Base-by-base conservation (phyloP, 1,140 invertebrate genomes). In the Brachionus rotundiformis region DNA sequence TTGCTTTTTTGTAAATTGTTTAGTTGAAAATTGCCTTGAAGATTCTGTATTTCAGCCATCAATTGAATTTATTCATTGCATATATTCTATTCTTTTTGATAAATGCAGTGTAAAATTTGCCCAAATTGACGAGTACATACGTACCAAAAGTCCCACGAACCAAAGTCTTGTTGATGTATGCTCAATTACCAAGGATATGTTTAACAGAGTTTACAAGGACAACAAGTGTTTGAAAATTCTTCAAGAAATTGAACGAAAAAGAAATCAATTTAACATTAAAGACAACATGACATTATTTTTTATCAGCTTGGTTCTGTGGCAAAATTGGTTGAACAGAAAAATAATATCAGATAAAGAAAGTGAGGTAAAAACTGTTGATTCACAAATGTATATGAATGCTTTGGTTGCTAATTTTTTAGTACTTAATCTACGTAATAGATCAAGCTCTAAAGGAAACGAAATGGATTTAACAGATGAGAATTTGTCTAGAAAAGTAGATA, bases 51-150 rank as follows among this genome's bases (percentile, higher is more conserved):
- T 47, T 47, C 36, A 41, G n/a, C 68, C 68, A 27, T 41, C 68
- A 3, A 44, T 73, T 19, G 36, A 73, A 2, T 41, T 73, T 25
- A 23, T 73, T 11, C 33, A 44, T 10, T 44, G 19, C 19, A 44
- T 73, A 25, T 73, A 73, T 19, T 19, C 19, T 6, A 44, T 73
- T 25, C 25, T 73, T 13, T 73, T 41, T 11, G 19, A 16, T 1
- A 73, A 73, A 47, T 73, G 36, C 10, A 23, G 25, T 6, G 29
- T 44, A 4, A 73, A 73, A 44, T 73, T 44, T 25, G 23, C 68
- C 13, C 68, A 73, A 73, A 73, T 73, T 29, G 68, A 73, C 68
- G 68, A 73, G n/a, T 44, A 44, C 29, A 73, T 73, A 23, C 68
- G 68, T 6, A 11, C 68, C 11, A 73, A 73, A 47, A 27, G 7